Evolutionary conservation across 2,797 vertebrate species (phyloP), one percentile per base, ranked within the genome.

Genomic region (Prunella strophiata): DNA sequence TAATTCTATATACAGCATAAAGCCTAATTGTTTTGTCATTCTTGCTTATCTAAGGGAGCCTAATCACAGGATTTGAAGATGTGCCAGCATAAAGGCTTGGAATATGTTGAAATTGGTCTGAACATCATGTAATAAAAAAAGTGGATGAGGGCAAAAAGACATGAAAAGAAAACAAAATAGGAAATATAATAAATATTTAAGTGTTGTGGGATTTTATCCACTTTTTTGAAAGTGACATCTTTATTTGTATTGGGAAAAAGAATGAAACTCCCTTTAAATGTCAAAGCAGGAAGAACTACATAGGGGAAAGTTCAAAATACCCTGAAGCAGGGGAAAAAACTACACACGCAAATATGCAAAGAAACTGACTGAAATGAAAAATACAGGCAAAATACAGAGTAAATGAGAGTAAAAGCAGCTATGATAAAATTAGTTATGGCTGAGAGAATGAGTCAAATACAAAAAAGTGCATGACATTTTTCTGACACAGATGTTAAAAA

Each of bases 1-100:
- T 93, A 79, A 85, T 80, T 94, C 80, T 71, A 89, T 77, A 83
- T 34, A 87, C 74, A 91, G 71, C 54, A 87, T 84, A 94, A 85
- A 91, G 55, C 76, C 78, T 84, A 81, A 92, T 45, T 14, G 8
- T 88, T 94, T 92, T 83, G 66, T 52, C 85, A 84, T 63, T 77
- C 65, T 80, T 68, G 32, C 79, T 86, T 93, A 82, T 90, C 55
- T 61, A 71, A 52, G 15, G 32, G 57, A 88, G 36, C 26, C 32
- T 86, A 77, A 68, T 34, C 9, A 1, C 22, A 88, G 63, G 48
- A 85, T 63, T 80, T 59, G 21, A 36, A 9, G 71, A 71, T 3
- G 3, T 61, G 34, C 23, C 7, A 27, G 72, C 23, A 71, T 29
- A 75, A 70, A 66, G 51, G 15, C 30, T 55, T 59, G 23, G 51